Evolutionary conservation across 2,797 vertebrate species (phyloP), one percentile per base, ranked within the genome.

Genomic region (Botia almorhae): DNA sequence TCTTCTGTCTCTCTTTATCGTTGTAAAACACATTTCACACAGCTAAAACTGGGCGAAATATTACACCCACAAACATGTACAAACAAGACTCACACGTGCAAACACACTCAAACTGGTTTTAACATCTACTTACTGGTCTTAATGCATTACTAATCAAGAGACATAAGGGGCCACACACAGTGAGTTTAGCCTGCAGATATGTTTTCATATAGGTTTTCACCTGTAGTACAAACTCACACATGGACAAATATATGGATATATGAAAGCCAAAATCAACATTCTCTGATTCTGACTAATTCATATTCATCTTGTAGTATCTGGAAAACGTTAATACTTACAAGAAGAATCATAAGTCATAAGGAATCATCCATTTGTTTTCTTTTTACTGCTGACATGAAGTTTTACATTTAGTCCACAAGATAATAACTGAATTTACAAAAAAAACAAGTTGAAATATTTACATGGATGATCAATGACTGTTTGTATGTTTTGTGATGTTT

Each of bases 121-220:
- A 87, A 92, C 87, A 86, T 89, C 90, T 93, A 92, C 80, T 87
- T 87, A 84, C 71, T 83, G 89, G 87, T 86, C 81, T 91, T 96
- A 95, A 96, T 95, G 94, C 95, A 96, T 93, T 96, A 96, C 96
- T 96, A 96, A 96, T 91, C 92, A 87, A 76, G 80, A 90, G 94
- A 56, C 53, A 56, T 96, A 95, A 93, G 92, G 85, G 75, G 85
- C 92, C 91, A 90, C 91, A 92, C 90, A 90, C 90, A 94, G 96
- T 95, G 92, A 93, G 95, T 97, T 95, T 93, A 87, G 95, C 96
- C 96, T 88, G 91, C 91, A 94, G 96, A 94, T 94, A 96, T 92
- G 88, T 83, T 91, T 88, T 77, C 33, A 64, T 83, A 23, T 80
- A n/a, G n/a, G n/a, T n/a, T n/a, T n/a, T n/a, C 93, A 94, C 94